Evolutionary conservation across 2,888 invertebrate genomes (phyloP).

Genomic region (Lasioglossum marginatum): DNA sequence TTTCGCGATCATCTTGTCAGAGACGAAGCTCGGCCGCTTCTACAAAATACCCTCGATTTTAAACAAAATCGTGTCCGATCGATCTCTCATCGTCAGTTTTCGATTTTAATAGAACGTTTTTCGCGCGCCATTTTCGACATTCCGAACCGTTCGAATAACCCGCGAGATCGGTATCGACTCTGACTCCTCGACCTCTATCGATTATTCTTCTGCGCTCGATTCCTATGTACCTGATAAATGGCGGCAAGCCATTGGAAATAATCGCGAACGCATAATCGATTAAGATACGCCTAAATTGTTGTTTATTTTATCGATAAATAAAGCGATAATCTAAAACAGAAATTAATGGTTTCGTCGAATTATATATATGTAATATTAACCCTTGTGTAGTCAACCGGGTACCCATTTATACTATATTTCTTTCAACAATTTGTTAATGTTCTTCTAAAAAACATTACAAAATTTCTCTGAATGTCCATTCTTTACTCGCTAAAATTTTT

Average conservation of each 20-base stretch:
- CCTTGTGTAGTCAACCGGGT: too few relatives aligned
- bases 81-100: neutral
- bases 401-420: too few relatives aligned
- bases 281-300: neutral
- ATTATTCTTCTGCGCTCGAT: neutral
- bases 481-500: too few relatives aligned
- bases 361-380: neutral
- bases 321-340: neutral
- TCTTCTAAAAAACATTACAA: too few relatives aligned
- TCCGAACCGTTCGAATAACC: neutral
- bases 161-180: neutral
- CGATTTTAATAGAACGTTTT: neutral
- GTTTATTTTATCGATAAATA: neutral
- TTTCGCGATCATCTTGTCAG: conserved; percentile 80
- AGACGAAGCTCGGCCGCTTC: conserved; percentile 80
- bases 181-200: neutral
- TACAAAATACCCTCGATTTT: conserved; percentile 57
- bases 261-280: neutral
- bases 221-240: neutral
- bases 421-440: too few relatives aligned
- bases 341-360: neutral
- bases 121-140: neutral
- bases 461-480: too few relatives aligned
- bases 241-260: neutral
- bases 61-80: conserved; percentile 6